Evolutionary conservation across 2,113 vertebrate species (phyloP).

Genomic region (Cepphus grylle): DNA sequence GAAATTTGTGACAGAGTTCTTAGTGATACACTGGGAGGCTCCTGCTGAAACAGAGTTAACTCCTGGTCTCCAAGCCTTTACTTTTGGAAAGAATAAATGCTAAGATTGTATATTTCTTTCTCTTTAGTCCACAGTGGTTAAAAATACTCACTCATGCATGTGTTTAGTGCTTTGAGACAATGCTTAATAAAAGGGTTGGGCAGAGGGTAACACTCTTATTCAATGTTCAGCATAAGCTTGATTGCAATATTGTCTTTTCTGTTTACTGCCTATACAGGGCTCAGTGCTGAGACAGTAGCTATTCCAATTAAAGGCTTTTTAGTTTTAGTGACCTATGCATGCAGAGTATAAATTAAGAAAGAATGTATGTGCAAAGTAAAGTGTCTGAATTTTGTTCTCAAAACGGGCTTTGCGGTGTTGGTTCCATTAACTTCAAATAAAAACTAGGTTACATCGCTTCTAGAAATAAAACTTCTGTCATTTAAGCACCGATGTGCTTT

Average conservation of each 20-base stretch:
- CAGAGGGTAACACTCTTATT: neutral
- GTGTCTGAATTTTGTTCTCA: neutral
- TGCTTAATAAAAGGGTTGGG: conserved; percentile 8
- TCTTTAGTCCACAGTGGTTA: neutral
- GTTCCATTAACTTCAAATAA: neutral
- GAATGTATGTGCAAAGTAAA: neutral
- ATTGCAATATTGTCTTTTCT: conserved; percentile 7
- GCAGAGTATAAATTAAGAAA: neutral
- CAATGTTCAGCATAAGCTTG: neutral
- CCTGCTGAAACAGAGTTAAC: neutral
- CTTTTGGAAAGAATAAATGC: neutral
- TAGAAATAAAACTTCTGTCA: neutral
- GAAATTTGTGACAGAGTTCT: neutral
- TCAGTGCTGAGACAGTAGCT: neutral
- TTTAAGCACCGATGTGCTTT: neutral
- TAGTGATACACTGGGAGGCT: neutral
- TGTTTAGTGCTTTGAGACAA: neutral
- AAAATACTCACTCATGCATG: neutral
- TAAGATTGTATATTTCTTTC: neutral
- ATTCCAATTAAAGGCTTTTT: neutral
- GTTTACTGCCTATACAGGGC: neutral
- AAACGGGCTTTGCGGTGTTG: neutral
- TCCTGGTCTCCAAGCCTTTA: neutral
- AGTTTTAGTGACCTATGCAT: neutral
- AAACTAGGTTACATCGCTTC: neutral